Base-by-base conservation (phyloP, 2,888 invertebrate species). In the Leptodirus hochenwartii region DNA sequence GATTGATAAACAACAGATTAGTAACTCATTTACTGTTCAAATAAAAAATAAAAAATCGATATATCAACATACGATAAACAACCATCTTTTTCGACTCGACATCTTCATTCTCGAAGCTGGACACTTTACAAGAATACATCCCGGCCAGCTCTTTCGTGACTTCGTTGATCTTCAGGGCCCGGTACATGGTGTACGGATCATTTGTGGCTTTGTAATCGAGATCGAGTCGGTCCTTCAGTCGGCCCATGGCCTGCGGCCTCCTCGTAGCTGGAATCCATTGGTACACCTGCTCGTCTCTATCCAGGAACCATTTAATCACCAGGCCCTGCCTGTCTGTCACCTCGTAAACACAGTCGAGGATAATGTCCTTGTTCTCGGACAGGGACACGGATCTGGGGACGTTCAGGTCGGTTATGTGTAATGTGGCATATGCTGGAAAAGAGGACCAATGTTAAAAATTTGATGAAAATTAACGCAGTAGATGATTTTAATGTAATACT, bases 41-140 rank as follows among this genome's bases (percentile, higher is more conserved):
- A 8, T 20, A n/a, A 8, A 20, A 20, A 20, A 20, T 20, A 20
- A 8, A 20, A 20, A n/a, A 8, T 8, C 6, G n/a, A 20, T 20
- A 20, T 20, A 8, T 30, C 33, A 41, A 59, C 65, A 64, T 47
- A 68, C 68, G 60, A 41, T 62, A 66, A 37, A 66, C 56, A 26
- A 62, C 53, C 56, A 68, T 59, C 17, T 51, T 51, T 32, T 55
- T 58, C 14, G 55, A 56, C 30, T 40, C 39, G 3, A 43, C 43
- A 20, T 49, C 54, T 40, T 66, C 66, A 30, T 49, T 50, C 17
- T 41, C 41, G 37, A 47, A 55, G 24, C 61, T 61, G 32, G 61
- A 62, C 30, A 68, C 61, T 40, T 54, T 56, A 47, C 68, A 68
- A 15, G 53, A 61, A 45, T 66, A 68, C 38, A 59, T 54, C 15